A percentile compares a stretch with the other conserved stretches of the same genome.
Evolutionary conservation across 2,888 invertebrate genomes (phyloP).

Genomic region (Resseliella maxima): DNA sequence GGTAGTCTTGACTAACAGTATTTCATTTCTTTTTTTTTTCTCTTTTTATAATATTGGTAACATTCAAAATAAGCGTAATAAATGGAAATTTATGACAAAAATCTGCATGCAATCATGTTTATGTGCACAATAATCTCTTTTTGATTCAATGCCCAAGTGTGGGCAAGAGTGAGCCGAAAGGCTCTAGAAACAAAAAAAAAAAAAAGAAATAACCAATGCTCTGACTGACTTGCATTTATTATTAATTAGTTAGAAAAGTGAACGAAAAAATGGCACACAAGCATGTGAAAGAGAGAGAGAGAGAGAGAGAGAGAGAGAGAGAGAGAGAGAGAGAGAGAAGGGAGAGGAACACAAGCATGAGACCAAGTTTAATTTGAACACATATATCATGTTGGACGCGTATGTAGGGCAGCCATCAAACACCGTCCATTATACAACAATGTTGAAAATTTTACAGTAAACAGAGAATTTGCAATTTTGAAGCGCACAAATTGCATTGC

Average conservation of each 20-base stretch:
- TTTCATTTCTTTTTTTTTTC: neutral
- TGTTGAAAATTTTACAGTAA: slow-evolving; percentile 18
- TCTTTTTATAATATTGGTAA: neutral
- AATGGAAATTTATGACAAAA: slow-evolving; percentile 50
- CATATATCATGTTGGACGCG: slow-evolving; percentile 28
- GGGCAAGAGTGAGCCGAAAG: neutral
- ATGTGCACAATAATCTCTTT: slow-evolving; percentile 53
- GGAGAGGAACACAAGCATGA: neutral
- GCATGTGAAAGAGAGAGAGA: neutral
- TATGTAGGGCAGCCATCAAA: slow-evolving; percentile 43
- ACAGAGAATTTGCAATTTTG: neutral
- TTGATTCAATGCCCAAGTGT: slow-evolving; percentile 28
- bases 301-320: no score
- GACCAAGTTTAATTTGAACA: slow-evolving; percentile 40
- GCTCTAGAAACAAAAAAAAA: neutral
- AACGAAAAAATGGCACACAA: slow-evolving; percentile 44
- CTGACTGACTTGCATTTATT: slow-evolving; percentile 46
- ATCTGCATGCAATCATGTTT: slow-evolving; percentile 51
- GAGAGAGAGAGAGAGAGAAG: no score
- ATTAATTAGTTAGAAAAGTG: slow-evolving; percentile 10
- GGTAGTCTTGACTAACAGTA: neutral
- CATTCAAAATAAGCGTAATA: slow-evolving; percentile 48
- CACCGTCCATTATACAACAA: slow-evolving; percentile 38
- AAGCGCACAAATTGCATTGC: slow-evolving; percentile 1
- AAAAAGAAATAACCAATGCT: neutral